Evolutionary conservation across 2,797 vertebrate species (phyloP), one percentile per base, ranked within the genome.

Genomic region (Neosalanx taihuensis): DNA sequence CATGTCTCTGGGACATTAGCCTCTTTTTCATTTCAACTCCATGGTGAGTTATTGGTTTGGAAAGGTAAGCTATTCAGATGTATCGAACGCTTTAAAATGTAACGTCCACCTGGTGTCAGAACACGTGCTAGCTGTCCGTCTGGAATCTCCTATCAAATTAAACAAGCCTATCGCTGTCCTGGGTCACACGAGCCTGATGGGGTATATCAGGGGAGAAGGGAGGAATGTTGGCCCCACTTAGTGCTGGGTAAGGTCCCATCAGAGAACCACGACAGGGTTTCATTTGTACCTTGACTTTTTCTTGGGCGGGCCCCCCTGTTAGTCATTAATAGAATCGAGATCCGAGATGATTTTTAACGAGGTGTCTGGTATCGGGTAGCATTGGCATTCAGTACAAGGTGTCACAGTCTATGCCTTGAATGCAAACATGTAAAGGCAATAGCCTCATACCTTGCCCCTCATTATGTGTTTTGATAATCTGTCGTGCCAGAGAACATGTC

Each of bases 211-310:
- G 66, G 60, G 68, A 35, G 35, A 6, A 23, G 33, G 35, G 35
- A 41, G 72, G 72, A 65, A 71, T 64, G 26, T 69, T 72, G 59
- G 64, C 72, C 15, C 35, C 57, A 46, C 41, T 46, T 46, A 41
- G 37, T 46, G 2, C 41, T 18, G 67, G 6, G 31, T 5, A 49
- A 12, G 15, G 46, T 37, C 77, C 67, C 41, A 59, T 26, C 51
- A 31, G 64, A 63, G 35, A 64, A 49, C 62, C 29, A 35, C 69
- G 65, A 41, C 37, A 30, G n/a, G 35, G 33, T 69, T 70, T 63
- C 37, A 65, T 67, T 60, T 69, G 60, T 70, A 59, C 65, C 51
- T 62, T n/a, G 17, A n/a, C 63, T 30, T 23, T 49, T 26, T 67
- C 17, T 56, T 31, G 41, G 23, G 20, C 26, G 1, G 37, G 5